A percentile compares a stretch with the other conserved stretches of the same genome.
Conservation (phyloP, 2,888 invertebrate species). For the Brenthis daphne region DNA sequence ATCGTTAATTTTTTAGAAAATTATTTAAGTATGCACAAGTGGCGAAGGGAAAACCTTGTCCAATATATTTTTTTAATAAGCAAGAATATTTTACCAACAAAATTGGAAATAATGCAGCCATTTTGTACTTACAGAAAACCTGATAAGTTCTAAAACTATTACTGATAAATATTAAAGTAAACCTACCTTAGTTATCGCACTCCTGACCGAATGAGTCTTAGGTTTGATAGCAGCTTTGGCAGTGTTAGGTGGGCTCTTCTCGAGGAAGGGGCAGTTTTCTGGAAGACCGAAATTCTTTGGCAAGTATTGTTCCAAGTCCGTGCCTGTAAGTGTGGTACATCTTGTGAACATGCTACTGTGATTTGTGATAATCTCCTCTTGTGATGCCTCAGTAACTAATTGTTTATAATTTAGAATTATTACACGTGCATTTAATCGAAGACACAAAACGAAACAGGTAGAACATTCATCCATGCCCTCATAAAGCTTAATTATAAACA, state of each 20-base stretch:
- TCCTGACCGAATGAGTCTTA: conserved; percentile 61
- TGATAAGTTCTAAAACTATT: background rate
- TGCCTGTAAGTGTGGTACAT: conserved; percentile 66
- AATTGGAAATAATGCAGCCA: too few relatives aligned
- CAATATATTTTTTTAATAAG: conserved; percentile 1
- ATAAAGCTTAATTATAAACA: conserved; percentile 36
- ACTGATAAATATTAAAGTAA: conserved; percentile 4
- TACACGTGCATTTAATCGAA: conserved; percentile 31
- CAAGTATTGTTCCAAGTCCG: conserved; percentile 83
- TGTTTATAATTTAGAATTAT: conserved; percentile 12
- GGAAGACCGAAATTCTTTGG: conserved; percentile 85
- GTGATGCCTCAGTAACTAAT: background rate
- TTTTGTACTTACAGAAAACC: too few relatives aligned
- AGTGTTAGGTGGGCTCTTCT: conserved; percentile 75
- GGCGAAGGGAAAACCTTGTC: background rate
- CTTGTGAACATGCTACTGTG: conserved; percentile 42
- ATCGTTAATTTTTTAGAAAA: conserved; percentile 4
- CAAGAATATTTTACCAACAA: background rate
- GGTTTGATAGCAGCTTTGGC: conserved; percentile 67
- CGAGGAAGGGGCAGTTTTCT: conserved; percentile 75
- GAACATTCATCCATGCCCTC: conserved; percentile 27
- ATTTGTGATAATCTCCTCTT: conserved; percentile 22
- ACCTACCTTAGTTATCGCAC: conserved; percentile 66
- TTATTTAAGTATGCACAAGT: conserved; percentile 4
- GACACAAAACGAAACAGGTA: conserved; percentile 27